A percentile compares a stretch with the other conserved stretches of the same genome.
Conservation (phyloP, 2,797 vertebrate genomes). For the Coracias cyanogaster region DNA sequence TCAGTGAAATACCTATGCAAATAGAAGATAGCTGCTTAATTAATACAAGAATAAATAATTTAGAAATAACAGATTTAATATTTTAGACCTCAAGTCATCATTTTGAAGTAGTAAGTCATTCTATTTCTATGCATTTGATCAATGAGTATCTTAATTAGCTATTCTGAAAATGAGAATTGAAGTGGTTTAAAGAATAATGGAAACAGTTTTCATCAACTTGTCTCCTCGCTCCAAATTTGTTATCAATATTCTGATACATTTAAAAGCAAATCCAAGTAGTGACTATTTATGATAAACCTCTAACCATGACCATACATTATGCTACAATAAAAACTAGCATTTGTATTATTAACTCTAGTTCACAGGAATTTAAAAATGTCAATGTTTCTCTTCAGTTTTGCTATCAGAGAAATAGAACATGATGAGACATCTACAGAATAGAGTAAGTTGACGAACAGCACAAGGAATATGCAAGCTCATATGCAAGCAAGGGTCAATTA, state of each 20-base stretch:
- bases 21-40: not conserved
- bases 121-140: not conserved
- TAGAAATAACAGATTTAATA: not conserved
- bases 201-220: not conserved
- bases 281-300: not conserved
- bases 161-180: not conserved
- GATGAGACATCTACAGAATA: not conserved
- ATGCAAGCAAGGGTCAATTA: not conserved
- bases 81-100: not conserved
- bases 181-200: not conserved
- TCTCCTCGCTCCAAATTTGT: not conserved
- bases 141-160: not conserved
- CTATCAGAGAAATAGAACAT: not conserved
- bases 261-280: not conserved
- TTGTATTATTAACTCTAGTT: not conserved
- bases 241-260: not conserved
- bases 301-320: not conserved
- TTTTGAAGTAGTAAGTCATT: not conserved
- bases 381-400: not conserved
- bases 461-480: not conserved
- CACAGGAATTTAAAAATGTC: not conserved
- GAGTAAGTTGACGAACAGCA: not conserved
- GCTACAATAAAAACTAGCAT: not conserved
- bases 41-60: not conserved
- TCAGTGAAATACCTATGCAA: not conserved